Conservation (phyloP, 2,888 invertebrate genomes). For the Branchipolynoe longqiensis region DNA sequence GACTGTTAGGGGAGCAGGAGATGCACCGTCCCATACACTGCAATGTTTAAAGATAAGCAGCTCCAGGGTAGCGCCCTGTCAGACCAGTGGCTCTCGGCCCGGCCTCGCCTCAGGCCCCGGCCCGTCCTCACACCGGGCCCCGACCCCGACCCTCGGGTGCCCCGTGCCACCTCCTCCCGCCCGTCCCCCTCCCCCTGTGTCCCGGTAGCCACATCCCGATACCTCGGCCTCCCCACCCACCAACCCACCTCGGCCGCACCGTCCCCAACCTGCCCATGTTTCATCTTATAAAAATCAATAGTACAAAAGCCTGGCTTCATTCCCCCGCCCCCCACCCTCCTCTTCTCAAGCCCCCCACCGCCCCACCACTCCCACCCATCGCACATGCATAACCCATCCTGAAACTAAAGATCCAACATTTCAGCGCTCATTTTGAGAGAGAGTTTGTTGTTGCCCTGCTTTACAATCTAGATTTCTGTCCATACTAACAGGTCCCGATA, state of each 20-base stretch:
- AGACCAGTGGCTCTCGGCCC: neutral
- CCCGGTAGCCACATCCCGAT: neutral
- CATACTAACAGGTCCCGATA: constrained; percentile 6
- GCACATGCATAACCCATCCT: no score
- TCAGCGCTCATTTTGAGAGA: no score
- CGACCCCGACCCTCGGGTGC: neutral
- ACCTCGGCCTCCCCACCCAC: neutral
- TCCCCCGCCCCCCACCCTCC: neutral
- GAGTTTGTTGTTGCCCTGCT: no score
- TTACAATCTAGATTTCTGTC: neutral
- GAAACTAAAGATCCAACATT: no score
- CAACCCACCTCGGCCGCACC: constrained; percentile 21
- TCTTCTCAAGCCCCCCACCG: neutral
- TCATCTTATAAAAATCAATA: constrained; percentile 58
- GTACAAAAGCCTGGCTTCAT: constrained; percentile 50
- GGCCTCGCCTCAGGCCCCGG: neutral
- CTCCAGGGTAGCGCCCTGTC: no score
- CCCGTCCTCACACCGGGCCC: no score
- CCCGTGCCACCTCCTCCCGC: constrained; percentile 1
- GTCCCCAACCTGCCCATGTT: constrained; percentile 20
- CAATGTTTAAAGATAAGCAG: no score
- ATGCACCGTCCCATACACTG: no score
- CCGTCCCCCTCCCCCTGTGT: no score
- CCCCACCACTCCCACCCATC: neutral
- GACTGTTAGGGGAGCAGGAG: no score